Conservation (phyloP, 2,113 vertebrate species). For the Craseonycteris thonglongyai region DNA sequence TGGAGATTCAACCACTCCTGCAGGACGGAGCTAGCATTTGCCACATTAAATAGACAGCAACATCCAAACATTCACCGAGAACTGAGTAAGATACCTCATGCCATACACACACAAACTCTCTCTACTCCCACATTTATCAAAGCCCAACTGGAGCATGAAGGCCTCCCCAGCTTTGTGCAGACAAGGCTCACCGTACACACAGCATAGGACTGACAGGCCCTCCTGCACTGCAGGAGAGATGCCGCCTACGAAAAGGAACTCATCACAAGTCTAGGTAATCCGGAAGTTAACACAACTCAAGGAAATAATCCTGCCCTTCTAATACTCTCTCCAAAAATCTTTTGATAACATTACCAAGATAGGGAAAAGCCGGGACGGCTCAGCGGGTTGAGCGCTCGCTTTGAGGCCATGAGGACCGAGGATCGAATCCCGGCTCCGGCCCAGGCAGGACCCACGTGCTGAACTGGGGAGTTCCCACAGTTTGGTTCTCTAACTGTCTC, state of each 20-base stretch:
- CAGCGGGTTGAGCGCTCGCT: too few relatives aligned
- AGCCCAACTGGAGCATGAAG: neutral
- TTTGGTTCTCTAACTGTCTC: too few relatives aligned
- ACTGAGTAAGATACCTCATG: neutral
- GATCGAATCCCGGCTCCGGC: too few relatives aligned
- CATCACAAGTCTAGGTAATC: neutral
- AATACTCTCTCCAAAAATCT: neutral
- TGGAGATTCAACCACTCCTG: too few relatives aligned
- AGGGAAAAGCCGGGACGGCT: too few relatives aligned
- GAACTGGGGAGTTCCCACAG: too few relatives aligned
- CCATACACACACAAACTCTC: too few relatives aligned
- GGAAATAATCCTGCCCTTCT: neutral
- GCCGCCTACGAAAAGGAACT: neutral
- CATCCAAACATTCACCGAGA: neutral
- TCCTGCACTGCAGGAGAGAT: fast-evolving
- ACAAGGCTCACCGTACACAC: neutral
- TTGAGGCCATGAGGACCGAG: too few relatives aligned
- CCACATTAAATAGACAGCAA: neutral
- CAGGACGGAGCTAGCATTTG: neutral
- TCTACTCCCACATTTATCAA: neutral
- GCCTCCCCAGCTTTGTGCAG: neutral
- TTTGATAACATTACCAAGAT: neutral
- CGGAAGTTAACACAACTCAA: neutral
- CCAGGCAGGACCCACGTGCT: too few relatives aligned
- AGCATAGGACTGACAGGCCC: neutral